Conservation (phyloP, 2,797 vertebrate species). For the Ibycter americanus region DNA sequence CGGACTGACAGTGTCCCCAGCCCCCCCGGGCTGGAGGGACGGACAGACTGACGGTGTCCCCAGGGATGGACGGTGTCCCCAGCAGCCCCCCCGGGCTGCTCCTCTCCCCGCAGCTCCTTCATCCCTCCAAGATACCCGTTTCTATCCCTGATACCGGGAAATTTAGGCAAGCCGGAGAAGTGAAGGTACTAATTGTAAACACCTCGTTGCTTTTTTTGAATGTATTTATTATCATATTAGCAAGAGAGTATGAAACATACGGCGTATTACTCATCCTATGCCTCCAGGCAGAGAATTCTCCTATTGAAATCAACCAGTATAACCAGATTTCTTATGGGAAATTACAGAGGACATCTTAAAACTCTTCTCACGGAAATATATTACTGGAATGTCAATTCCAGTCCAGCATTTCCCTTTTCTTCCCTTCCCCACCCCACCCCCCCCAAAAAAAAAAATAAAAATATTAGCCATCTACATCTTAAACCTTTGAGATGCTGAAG, state of each 20-base stretch:
- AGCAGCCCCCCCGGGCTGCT: neutral
- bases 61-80: neutral
- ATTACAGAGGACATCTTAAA: constrained; percentile 68
- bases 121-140: neutral
- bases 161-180: constrained; percentile 39
- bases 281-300: constrained; percentile 77
- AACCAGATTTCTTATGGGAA: constrained; percentile 79
- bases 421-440: neutral
- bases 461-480: constrained; percentile 43
- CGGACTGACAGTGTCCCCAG: neutral
- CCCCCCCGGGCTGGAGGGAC: neutral
- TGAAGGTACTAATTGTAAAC: constrained; percentile 67
- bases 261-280: constrained; percentile 73
- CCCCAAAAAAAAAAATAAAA: constrained; percentile 29
- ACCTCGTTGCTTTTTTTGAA: constrained; percentile 65
- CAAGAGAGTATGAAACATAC: constrained; percentile 60
- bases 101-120: neutral
- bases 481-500: neutral
- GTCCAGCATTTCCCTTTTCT: neutral
- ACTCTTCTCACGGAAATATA: constrained; percentile 56
- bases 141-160: neutral
- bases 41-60: too few relatives aligned
- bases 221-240: constrained; percentile 72
- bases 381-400: constrained; percentile 56
- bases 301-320: constrained; percentile 78